These are phyloP conservation scores for Parazoanthus atlanticus DNA, from an alignment of 92 coral and sea anemone species.

Conservation along the genomic window DNA sequence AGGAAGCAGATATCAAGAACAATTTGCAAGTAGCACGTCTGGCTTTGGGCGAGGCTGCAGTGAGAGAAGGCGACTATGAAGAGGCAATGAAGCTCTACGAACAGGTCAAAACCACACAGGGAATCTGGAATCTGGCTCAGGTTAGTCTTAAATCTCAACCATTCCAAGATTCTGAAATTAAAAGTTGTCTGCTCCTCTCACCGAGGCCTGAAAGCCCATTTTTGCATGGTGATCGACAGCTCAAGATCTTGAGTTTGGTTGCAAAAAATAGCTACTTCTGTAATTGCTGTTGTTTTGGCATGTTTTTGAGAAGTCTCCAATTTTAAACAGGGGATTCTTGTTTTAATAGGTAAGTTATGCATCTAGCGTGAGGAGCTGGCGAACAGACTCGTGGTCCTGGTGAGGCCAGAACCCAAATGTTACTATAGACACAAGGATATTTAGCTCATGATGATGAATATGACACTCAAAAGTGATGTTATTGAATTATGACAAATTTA, in stretches of 20 bases:
- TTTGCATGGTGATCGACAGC: background rate
- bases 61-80: conserved; percentile 79
- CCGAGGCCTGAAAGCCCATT: background rate
- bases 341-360: too few species aligned
- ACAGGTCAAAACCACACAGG: conserved; percentile 88
- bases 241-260: background rate
- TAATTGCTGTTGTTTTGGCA: background rate
- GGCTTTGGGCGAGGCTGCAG: conserved; percentile 80
- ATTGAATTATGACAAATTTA: too few species aligned
- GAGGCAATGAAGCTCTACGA: conserved; percentile 92
- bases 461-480: too few species aligned
- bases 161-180: background rate
- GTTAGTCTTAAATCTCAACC: conserved; percentile 39
- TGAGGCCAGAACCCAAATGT: too few species aligned
- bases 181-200: background rate
- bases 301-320: background rate
- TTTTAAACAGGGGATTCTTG: too few species aligned
- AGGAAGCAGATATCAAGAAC: conserved; percentile 72
- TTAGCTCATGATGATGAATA: too few species aligned
- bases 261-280: too few species aligned
- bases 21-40: conserved; percentile 81
- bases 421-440: too few species aligned
- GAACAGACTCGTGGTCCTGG: too few species aligned
- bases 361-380: too few species aligned
- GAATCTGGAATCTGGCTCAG: conserved; percentile 94